These are phyloP conservation scores for Hedya salicella DNA, from an alignment of 2,888 invertebrate genomes.

Conservation along the genomic window DNA sequence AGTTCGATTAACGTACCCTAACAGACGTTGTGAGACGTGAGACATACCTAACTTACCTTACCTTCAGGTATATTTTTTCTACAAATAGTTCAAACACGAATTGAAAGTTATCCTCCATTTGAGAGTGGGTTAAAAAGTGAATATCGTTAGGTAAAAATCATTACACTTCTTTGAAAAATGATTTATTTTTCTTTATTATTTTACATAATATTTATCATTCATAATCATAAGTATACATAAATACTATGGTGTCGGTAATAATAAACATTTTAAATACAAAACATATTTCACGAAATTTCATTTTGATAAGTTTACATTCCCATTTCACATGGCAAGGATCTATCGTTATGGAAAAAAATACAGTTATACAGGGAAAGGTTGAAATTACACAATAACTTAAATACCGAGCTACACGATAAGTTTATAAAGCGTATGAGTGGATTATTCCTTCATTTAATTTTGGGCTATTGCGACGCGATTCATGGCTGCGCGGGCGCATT, in stretches of 20 bases:
- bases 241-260: slow-evolving; percentile 57
- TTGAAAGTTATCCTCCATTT: neutral
- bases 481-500: slow-evolving; percentile 11
- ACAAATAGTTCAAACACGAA: too few relatives aligned
- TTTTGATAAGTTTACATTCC: slow-evolving; percentile 46
- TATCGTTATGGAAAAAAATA: slow-evolving; percentile 23
- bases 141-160: slow-evolving; percentile 13
- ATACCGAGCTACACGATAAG: slow-evolving; percentile 38
- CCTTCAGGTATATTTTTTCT: too few relatives aligned
- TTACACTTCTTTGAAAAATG: slow-evolving; percentile 57
- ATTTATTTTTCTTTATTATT: slow-evolving; percentile 60
- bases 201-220: slow-evolving; percentile 59
- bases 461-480: slow-evolving; percentile 32
- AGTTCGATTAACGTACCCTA: too few relatives aligned
- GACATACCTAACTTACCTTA: too few relatives aligned
- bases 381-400: slow-evolving; percentile 25
- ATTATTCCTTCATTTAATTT: slow-evolving; percentile 31
- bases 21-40: too few relatives aligned
- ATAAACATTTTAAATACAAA: slow-evolving; percentile 52
- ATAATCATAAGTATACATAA: slow-evolving; percentile 62
- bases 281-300: slow-evolving; percentile 49
- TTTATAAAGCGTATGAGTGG: slow-evolving; percentile 43
- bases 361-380: slow-evolving; percentile 19
- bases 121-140: too few relatives aligned
- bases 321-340: slow-evolving; percentile 38